Percentiles rank a stretch among this genome's conserved stretches.
Evolutionary conservation across 1,140 invertebrate genomes (phyloP).

Genomic region (Nebria ingens): DNA sequence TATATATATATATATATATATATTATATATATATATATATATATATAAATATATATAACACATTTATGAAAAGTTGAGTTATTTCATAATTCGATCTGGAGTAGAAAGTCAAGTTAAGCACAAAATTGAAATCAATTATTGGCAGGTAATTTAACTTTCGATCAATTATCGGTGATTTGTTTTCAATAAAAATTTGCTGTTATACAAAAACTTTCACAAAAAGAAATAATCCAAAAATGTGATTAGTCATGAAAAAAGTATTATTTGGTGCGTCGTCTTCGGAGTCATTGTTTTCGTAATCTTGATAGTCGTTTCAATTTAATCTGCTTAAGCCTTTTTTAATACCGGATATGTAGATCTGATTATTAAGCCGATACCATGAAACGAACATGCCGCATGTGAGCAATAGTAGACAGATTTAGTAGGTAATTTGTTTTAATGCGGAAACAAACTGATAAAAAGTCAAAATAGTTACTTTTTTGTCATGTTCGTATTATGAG

Average conservation of each 20-base stretch:
- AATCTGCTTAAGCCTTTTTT: not conserved
- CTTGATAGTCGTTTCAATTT: not conserved
- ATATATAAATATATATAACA: too few relatives aligned
- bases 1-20: too few relatives aligned
- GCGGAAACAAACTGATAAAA: not conserved
- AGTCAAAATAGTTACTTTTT: not conserved
- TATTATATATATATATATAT: too few relatives aligned
- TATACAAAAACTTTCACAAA: not conserved
- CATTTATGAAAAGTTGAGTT: too few relatives aligned
- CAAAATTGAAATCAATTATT: too few relatives aligned
- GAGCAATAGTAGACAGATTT: not conserved
- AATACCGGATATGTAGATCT: not conserved
- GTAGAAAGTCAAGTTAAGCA: too few relatives aligned
- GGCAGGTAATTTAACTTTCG: not conserved
- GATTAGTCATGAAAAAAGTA: not conserved
- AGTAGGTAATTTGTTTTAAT: not conserved
- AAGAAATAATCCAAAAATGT: not conserved
- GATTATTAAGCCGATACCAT: not conserved
- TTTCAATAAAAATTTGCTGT: not conserved
- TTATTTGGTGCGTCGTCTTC: not conserved
- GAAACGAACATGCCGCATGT: not conserved
- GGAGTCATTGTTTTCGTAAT: not conserved
- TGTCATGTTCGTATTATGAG: not conserved
- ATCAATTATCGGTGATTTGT: not conserved
- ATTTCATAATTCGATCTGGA: too few relatives aligned